phyloP scores from a whole-genome alignment of 2,113 vertebrate genomes.

The Colinus virginianus region DNA sequence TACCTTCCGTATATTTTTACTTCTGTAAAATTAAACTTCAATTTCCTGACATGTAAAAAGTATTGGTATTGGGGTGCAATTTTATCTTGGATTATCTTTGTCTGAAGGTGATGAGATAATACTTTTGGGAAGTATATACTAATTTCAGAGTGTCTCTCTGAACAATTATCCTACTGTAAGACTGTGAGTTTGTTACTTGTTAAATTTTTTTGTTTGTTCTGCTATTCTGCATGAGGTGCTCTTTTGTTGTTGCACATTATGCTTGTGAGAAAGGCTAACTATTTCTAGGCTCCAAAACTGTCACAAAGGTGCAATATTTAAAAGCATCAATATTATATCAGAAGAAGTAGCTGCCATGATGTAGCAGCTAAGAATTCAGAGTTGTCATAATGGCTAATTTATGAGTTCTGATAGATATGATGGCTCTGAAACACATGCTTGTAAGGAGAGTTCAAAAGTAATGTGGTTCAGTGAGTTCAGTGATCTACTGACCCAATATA shows the following conservation, averaged over 20 bases:
- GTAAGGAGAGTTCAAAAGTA: background rate
- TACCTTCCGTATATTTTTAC: background rate
- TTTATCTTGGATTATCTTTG: background rate
- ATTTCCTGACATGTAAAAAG: background rate
- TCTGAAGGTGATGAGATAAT: background rate
- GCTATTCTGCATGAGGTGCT: background rate
- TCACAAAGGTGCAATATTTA: background rate
- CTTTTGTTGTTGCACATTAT: background rate
- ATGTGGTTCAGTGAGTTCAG: background rate
- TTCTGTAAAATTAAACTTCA: background rate
- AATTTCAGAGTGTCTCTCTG: background rate
- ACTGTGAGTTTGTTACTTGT: background rate
- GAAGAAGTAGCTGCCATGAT: background rate
- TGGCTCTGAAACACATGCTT: background rate
- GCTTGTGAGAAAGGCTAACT: background rate
- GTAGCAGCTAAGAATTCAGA: conserved; percentile 1
- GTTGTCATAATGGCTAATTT: background rate
- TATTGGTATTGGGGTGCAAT: background rate
- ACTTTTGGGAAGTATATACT: background rate
- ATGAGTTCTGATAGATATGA: background rate
- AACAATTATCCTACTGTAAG: background rate
- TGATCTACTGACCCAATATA: background rate
- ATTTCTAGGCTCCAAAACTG: background rate
- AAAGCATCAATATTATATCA: background rate
- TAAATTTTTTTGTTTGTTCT: background rate